Evolutionary conservation across 2,113 vertebrate species (phyloP).

Genomic region (Leuciscus idus): DNA sequence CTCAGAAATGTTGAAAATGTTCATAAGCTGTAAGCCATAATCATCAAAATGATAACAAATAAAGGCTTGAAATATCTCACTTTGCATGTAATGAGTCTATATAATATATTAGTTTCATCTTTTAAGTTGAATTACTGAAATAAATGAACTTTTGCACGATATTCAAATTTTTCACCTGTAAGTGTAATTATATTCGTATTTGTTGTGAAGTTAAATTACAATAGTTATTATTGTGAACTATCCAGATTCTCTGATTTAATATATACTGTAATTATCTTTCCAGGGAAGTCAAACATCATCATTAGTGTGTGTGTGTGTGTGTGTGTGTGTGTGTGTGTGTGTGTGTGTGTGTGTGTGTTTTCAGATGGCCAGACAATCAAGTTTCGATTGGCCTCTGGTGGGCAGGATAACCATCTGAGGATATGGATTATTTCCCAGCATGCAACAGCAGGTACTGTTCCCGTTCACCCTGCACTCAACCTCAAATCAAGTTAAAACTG

Average conservation of each 20-base stretch:
- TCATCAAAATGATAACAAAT: too few relatives aligned
- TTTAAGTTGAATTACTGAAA: too few relatives aligned
- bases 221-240: background rate
- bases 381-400: constrained; percentile 87
- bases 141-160: too few relatives aligned
- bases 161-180: too few relatives aligned
- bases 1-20: too few relatives aligned
- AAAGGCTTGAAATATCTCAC: too few relatives aligned
- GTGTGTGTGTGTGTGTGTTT: constrained; percentile 47
- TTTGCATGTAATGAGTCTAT: too few relatives aligned
- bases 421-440: constrained; percentile 82
- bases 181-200: background rate
- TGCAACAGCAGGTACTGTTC: constrained; percentile 75
- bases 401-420: constrained; percentile 86
- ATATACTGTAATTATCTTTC: background rate
- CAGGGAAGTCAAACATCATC: background rate
- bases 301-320: background rate
- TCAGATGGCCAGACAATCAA: constrained; percentile 71
- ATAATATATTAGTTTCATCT: too few relatives aligned
- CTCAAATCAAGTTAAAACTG: background rate
- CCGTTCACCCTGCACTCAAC: background rate
- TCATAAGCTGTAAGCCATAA: too few relatives aligned
- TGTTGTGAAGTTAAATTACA: background rate
- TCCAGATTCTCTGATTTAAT: too few relatives aligned
- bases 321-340: background rate